These are phyloP conservation scores for Hyles lineata DNA, from an alignment of 2,888 invertebrate species.

Conservation along the genomic window DNA sequence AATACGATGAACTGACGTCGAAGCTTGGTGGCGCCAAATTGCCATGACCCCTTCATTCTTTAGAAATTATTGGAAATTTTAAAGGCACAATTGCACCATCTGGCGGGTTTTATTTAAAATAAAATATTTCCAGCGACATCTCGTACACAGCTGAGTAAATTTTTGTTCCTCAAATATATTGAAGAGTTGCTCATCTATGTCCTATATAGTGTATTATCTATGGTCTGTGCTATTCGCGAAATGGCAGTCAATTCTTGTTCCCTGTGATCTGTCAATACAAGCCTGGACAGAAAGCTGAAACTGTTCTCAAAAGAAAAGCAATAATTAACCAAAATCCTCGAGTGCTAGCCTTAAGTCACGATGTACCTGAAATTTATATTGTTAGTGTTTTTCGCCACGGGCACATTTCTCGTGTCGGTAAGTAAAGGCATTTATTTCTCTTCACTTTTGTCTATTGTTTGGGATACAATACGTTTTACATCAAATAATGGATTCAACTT, in stretches of 20 bases:
- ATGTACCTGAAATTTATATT: slow-evolving; percentile 31
- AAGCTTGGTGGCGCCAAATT: too few relatives aligned
- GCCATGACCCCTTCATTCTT: too few relatives aligned
- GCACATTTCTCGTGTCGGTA: slow-evolving; percentile 34
- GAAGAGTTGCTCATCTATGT: too few relatives aligned
- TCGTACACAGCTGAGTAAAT: too few relatives aligned
- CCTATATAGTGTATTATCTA: too few relatives aligned
- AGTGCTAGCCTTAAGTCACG: slow-evolving; percentile 2
- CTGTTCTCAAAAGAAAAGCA: background rate
- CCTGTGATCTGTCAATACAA: slow-evolving; percentile 12
- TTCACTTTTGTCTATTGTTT: background rate
- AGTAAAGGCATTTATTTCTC: slow-evolving; percentile 12
- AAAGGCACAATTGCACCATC: too few relatives aligned
- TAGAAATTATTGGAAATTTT: too few relatives aligned
- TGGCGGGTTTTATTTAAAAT: too few relatives aligned
- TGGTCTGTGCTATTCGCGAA: too few relatives aligned
- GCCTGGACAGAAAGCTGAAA: background rate
- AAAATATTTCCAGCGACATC: too few relatives aligned
- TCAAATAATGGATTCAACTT: background rate
- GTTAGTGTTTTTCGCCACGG: slow-evolving; percentile 31
- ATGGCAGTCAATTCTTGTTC: slow-evolving; percentile 12
- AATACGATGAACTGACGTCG: too few relatives aligned
- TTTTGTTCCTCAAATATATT: too few relatives aligned
- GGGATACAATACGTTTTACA: background rate
- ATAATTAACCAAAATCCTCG: background rate